Evolutionary conservation across 2,113 vertebrate genomes (phyloP), one percentile per base, ranked within the genome.

Genomic region (Rhea pennata): DNA sequence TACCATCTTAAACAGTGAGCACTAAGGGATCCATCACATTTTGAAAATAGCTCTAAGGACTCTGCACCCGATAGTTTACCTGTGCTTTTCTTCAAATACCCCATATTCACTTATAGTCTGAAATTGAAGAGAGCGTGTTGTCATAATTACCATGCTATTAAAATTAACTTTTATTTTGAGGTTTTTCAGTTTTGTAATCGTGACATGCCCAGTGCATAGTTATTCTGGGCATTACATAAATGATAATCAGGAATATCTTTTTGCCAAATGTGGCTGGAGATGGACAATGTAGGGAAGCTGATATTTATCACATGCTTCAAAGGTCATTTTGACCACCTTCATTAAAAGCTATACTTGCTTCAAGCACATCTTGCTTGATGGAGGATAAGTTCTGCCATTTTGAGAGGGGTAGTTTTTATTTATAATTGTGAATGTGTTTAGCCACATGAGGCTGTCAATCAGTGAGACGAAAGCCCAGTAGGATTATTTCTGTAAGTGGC

Each of bases 401-500:
- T 97, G 96, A 95, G 80, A 40, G 87, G 53, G 29, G 91, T 95
- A 90, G 94, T 96, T 98, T 96, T 97, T 98, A 97, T 98, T 98
- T 98, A 90, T 96, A 98, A 98, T 97, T 96, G 96, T 97, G 97
- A 97, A 96, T 95, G 93, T 92, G 90, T 89, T 97, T 95, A 98
- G 65, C 98, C 92, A 82, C 97, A 97, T 97, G 98, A 97, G 92
- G 95, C 97, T 96, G 96, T 98, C 98, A 98, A 84, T 98, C 98
- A 97, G 83, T 69, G 71, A 95, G 84, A 95, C 58, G 94, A 97
- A 97, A 97, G 74, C 96, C 94, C 95, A 96, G 97, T 97, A 96
- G 97, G 97, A 98, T 98, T 98, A 97, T 97, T 98, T 93, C 97
- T 97, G 76, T 98, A 98, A 98, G 98, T 98, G 98, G 98, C 97